phyloP scores from a whole-genome alignment of 2,113 vertebrate species.

The Hippocampus barbouri region DNA sequence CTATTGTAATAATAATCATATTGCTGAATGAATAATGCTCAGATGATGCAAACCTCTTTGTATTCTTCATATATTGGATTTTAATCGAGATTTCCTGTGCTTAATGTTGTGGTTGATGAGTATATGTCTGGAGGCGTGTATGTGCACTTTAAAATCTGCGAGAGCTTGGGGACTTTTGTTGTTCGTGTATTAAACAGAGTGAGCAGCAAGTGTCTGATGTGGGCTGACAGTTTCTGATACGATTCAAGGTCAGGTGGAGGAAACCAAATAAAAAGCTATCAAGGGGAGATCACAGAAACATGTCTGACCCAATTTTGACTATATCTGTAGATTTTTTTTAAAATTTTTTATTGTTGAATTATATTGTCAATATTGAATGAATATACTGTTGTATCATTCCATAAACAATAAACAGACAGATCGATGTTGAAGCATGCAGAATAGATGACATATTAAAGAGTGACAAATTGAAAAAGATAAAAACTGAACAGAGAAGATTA shows the following conservation, averaged over 20 bases:
- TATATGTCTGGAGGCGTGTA: neutral
- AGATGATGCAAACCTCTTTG: too few relatives aligned
- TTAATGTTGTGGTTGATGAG: neutral
- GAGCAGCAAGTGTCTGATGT: constrained; percentile 37
- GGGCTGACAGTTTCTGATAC: constrained; percentile 44
- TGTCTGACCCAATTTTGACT: neutral
- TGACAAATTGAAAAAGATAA: too few relatives aligned
- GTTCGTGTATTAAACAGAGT: constrained; percentile 29
- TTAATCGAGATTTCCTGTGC: neutral
- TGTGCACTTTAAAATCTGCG: constrained; percentile 23
- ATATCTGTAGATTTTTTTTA: neutral
- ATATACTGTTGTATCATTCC: neutral
- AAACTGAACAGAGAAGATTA: too few relatives aligned
- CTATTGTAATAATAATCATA: too few relatives aligned
- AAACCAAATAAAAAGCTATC: constrained; percentile 30
- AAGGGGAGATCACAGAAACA: constrained; percentile 16
- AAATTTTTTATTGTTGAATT: neutral
- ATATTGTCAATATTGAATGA: neutral
- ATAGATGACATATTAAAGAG: too few relatives aligned
- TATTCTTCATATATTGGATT: too few relatives aligned
- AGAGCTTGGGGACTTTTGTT: constrained; percentile 27
- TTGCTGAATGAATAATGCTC: too few relatives aligned
- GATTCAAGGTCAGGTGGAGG: constrained; percentile 55
- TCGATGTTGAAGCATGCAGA: too few relatives aligned
- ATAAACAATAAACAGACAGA: neutral